Conservation (phyloP, 2,888 invertebrate species). For the Nowickia ferox region DNA sequence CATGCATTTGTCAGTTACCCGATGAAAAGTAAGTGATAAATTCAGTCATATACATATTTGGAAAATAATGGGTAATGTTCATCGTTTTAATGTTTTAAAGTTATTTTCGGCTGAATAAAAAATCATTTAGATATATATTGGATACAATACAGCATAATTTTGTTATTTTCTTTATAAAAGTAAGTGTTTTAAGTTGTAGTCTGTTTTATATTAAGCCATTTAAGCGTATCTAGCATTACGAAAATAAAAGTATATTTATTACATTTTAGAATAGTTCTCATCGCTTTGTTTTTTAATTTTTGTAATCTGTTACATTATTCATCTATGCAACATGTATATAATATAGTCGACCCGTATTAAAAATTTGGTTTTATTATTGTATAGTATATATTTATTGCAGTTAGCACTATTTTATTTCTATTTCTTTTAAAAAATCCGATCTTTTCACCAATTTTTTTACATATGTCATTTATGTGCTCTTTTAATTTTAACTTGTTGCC, state of each 20-base stretch:
- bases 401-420: not conserved
- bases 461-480: not conserved
- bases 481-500: not conserved
- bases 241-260: not conserved
- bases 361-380: too few species aligned
- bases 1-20: too few species aligned
- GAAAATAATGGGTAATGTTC: too few species aligned
- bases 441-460: not conserved
- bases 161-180: not conserved
- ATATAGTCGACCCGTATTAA: too few species aligned
- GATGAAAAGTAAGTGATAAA: too few species aligned
- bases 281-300: not conserved
- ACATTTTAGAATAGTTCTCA: not conserved
- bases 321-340: not conserved
- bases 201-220: not conserved
- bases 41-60: too few species aligned
- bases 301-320: not conserved
- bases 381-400: too few species aligned
- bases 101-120: too few species aligned
- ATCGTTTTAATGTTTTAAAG: too few species aligned
- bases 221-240: not conserved
- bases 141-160: too few species aligned
- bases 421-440: not conserved
- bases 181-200: not conserved
- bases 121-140: too few species aligned